Percentiles rank a stretch among this genome's conserved stretches.
These are phyloP conservation scores for Drosophila anomelani DNA, from an alignment of 2,888 invertebrate species.

Conservation along the genomic window DNA sequence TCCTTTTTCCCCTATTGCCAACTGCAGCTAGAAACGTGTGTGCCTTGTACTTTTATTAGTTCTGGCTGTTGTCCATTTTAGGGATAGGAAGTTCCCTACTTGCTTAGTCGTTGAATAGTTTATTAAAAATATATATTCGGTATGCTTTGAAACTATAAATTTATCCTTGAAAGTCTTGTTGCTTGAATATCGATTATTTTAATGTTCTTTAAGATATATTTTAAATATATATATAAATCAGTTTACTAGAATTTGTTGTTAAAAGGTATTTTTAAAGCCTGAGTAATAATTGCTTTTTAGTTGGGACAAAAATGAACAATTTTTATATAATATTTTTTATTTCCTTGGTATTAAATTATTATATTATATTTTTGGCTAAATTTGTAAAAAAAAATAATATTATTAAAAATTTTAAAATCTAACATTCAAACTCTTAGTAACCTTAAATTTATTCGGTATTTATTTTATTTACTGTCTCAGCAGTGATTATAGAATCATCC, in stretches of 20 bases:
- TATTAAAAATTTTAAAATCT: too few species aligned
- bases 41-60: conserved; percentile 51
- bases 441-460: too few species aligned
- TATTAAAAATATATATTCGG: background rate
- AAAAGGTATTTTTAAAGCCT: background rate
- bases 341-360: too few species aligned
- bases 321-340: too few species aligned
- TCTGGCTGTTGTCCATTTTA: conserved; percentile 41
- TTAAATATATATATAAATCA: background rate
- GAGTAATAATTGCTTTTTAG: too few species aligned
- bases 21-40: conserved; percentile 9
- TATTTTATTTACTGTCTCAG: background rate
- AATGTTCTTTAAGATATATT: background rate
- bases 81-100: conserved; percentile 18
- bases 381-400: too few species aligned
- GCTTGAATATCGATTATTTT: background rate
- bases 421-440: too few species aligned
- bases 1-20: conserved; percentile 12
- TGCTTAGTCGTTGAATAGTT: conserved; percentile 13
- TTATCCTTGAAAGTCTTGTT: background rate
- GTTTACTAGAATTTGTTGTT: background rate
- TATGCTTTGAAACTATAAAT: background rate
- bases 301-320: too few species aligned
- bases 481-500: background rate
- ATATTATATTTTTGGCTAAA: too few species aligned